Conservation (phyloP, 2,113 vertebrate species). For the Hipposideros armiger region DNA sequence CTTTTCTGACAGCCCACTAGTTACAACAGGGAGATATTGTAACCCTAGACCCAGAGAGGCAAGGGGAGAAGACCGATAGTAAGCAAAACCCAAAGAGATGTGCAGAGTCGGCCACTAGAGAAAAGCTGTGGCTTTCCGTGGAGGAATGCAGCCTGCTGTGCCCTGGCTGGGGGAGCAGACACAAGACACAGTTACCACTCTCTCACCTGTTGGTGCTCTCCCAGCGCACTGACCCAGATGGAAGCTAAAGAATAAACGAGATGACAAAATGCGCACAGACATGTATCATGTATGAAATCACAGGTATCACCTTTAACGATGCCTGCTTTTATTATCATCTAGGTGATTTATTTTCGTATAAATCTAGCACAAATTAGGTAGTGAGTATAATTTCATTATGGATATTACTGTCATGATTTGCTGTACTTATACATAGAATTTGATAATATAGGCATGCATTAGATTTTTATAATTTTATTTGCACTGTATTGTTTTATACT, state of each 20-base stretch:
- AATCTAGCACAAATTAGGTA: background rate
- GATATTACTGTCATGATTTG: background rate
- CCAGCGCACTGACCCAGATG: background rate
- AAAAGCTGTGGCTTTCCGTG: background rate
- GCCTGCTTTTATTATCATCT: rapidly evolving
- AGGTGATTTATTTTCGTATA: background rate
- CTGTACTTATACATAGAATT: background rate
- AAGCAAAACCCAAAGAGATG: background rate
- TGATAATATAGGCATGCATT: background rate
- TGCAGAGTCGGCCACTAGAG: background rate
- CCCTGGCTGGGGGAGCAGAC: no score
- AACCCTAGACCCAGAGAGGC: background rate
- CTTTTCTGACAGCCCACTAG: no score
- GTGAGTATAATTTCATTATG: background rate
- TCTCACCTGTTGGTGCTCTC: background rate
- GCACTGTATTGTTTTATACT: background rate
- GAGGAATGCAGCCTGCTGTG: background rate
- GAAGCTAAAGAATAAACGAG: background rate
- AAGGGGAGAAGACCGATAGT: background rate
- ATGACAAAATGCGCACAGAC: background rate
- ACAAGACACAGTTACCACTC: no score
- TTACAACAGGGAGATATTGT: background rate
- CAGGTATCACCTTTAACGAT: background rate
- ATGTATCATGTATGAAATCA: background rate
- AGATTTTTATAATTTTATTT: background rate